Evolutionary conservation across 2,888 invertebrate species (phyloP).

Genomic region (Hyposoter dolosus): DNA sequence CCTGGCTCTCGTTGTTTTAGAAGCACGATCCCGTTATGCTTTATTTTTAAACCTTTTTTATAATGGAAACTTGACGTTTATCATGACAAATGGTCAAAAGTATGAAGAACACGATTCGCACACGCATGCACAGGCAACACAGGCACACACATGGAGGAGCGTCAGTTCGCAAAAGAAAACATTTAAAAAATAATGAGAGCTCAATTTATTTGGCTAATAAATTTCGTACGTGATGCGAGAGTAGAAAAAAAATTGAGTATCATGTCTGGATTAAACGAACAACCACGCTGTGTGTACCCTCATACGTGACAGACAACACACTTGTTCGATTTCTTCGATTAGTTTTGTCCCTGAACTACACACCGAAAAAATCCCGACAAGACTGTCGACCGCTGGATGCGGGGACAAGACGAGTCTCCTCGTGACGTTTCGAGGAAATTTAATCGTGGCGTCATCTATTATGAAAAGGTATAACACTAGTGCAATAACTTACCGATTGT

Average conservation of each 20-base stretch:
- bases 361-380: constrained; percentile 43
- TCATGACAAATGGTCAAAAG: constrained; percentile 1
- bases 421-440: background rate
- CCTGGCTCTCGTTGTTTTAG: background rate
- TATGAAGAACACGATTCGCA: constrained; percentile 8
- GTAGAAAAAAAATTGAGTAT: constrained; percentile 34
- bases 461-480: background rate
- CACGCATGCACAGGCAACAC: constrained; percentile 13
- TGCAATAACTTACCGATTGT: background rate
- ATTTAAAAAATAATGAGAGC: background rate
- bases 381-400: no score
- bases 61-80: constrained; percentile 7
- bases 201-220: constrained; percentile 23
- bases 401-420: constrained; percentile 22
- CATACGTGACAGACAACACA: constrained; percentile 62
- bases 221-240: constrained; percentile 13
- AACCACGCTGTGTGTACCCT: constrained; percentile 42
- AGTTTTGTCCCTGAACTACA: constrained; percentile 45
- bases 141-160: constrained; percentile 3
- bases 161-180: background rate
- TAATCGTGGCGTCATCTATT: constrained; percentile 7
- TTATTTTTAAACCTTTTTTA: background rate
- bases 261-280: constrained; percentile 29
- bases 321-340: constrained; percentile 68
- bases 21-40: background rate